Evolutionary conservation across 2,113 vertebrate species (phyloP), one percentile per base, ranked within the genome.

Genomic region (Theropithecus gelada): DNA sequence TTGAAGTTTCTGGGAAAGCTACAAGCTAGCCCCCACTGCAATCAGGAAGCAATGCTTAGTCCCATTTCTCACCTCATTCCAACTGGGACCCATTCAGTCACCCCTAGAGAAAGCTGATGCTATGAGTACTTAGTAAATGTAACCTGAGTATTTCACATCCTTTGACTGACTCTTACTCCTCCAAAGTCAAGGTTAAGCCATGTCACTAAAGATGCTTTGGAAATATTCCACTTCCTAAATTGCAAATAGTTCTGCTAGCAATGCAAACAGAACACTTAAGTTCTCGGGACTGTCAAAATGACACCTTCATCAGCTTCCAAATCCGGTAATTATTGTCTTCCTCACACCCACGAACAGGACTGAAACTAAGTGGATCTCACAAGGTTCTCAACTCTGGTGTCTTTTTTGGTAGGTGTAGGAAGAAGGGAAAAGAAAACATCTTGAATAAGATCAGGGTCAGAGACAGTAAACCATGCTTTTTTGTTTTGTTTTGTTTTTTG

Each of bases 301-400:
- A 97, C 95, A 97, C 92, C 52, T 95, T 89, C 68, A 70, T 59
- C 78, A 64, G 92, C 73, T 91, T 95, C 94, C 84, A 94, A 93
- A 98, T 94, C 82, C 81, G 87, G 90, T 97, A 88, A 93, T 96
- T 90, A 94, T 2, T 88, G 82, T 97, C 96, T 96, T 79, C 66
- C 61, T 98, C 55, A 25, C 78, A 82, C 81, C 90, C 92, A 75
- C 64, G 82, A 94, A 66, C 48, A 92, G 85, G 73, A 68, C 32
- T 72, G 73, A 96, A 80, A 95, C 16, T 50, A 38, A 95, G 80
- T 81, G 79, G 70, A 30, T 78, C 90, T 97, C 98, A 97, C 81
- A 57, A 82, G 87, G 79, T 94, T 96, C 92, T 96, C 84, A 72
- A 80, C 59, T 97, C 70, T 64, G 66, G 92, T 61, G 81, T 50